Evolutionary conservation across 2,888 invertebrate species (phyloP).

Genomic region (Drosophila incognita): DNA sequence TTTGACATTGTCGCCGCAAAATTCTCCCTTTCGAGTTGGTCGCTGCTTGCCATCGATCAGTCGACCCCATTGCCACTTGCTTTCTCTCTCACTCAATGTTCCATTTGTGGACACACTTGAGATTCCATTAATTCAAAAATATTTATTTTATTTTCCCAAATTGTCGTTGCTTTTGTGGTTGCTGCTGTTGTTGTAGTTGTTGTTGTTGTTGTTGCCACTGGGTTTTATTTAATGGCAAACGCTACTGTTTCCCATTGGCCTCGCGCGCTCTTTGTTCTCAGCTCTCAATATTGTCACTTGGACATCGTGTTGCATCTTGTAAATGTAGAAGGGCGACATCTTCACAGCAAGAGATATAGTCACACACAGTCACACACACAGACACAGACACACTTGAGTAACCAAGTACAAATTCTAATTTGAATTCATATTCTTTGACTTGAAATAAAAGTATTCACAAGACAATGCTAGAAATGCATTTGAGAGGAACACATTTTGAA

Average conservation of each 20-base stretch:
- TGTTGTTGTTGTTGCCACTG: conserved; percentile 49
- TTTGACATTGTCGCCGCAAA: conserved; percentile 55
- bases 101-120: conserved; percentile 81
- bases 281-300: conserved; percentile 62
- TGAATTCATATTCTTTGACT: not conserved
- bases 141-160: conserved; percentile 66
- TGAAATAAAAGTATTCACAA: not conserved
- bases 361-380: not conserved
- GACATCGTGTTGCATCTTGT: conserved; percentile 46
- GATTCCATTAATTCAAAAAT: conserved; percentile 80
- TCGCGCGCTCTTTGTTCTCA: conserved; percentile 31
- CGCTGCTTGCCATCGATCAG: conserved; percentile 55
- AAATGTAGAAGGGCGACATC: conserved; percentile 33
- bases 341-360: conserved; percentile 27
- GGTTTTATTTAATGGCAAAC: conserved; percentile 53
- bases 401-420: not conserved
- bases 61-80: conserved; percentile 49
- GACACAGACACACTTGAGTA: conserved; percentile 6
- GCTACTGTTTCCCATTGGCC: conserved; percentile 59
- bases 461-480: not conserved
- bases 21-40: conserved; percentile 55
- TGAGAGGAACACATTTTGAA: not conserved
- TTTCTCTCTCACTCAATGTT: conserved; percentile 44
- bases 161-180: conserved; percentile 14
- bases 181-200: conserved; percentile 20